Percentiles rank a stretch among this genome's conserved stretches.
These are phyloP conservation scores for Drosophila bipectinata DNA, from an alignment of 1,140 invertebrate species.

Conservation along the genomic window DNA sequence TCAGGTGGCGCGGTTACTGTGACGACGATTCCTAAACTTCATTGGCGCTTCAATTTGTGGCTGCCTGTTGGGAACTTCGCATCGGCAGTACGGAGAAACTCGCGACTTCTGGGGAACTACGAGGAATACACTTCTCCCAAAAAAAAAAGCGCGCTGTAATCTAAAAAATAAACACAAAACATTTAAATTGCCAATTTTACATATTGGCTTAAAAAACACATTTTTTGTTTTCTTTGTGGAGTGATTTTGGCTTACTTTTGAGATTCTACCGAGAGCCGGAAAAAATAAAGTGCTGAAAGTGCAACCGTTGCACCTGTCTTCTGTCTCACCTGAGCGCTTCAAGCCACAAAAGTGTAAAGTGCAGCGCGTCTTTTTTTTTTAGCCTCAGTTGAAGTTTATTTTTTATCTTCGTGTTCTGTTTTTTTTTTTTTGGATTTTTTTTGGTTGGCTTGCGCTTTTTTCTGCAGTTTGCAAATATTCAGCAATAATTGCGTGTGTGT, in stretches of 20 bases:
- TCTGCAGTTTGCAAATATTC: conserved; percentile 18
- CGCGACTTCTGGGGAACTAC: background rate
- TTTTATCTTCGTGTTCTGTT: conserved; percentile 7
- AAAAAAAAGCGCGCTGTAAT: background rate
- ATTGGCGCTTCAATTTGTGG: conserved; percentile 45
- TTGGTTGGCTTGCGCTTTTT: conserved; percentile 3
- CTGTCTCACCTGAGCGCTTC: conserved; percentile 56
- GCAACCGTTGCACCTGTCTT: conserved; percentile 59
- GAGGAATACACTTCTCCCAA: conserved; percentile 2
- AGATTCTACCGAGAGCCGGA: conserved; percentile 7
- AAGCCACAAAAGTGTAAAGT: conserved; percentile 81
- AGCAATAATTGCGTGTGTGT: conserved; percentile 59
- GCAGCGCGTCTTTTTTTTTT: conserved; percentile 46
- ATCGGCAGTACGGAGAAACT: conserved; percentile 14
- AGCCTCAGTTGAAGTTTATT: background rate
- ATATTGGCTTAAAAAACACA: background rate
- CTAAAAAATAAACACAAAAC: background rate
- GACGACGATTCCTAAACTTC: conserved; percentile 16
- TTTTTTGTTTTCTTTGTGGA: conserved; percentile 24
- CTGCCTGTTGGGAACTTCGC: conserved; percentile 27
- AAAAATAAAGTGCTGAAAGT: conserved; percentile 33
- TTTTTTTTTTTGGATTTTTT: conserved; percentile 23
- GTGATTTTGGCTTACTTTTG: conserved; percentile 16
- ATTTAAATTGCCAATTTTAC: background rate
- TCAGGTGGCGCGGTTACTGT: conserved; percentile 10